phyloP scores from a whole-genome alignment of 2,113 vertebrate species.

The Patagioenas fasciata region DNA sequence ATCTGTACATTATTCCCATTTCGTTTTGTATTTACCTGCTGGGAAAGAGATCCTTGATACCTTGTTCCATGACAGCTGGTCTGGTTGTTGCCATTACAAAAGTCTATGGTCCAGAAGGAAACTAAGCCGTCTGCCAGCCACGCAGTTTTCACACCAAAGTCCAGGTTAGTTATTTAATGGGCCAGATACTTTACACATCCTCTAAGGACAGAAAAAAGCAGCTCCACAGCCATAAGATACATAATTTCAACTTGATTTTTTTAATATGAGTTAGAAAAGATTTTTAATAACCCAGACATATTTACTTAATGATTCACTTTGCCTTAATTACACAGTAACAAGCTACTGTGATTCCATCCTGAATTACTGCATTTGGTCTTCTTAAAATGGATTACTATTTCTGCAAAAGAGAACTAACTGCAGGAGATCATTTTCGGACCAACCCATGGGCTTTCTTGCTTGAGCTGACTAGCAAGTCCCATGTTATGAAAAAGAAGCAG shows the following conservation, averaged over 20 bases:
- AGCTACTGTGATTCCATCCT: neutral
- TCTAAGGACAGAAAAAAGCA: neutral
- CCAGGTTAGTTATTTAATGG: neutral
- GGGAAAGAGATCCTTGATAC: neutral
- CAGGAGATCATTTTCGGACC: neutral
- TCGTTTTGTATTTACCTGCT: neutral
- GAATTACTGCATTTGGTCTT: neutral
- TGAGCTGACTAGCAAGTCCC: neutral
- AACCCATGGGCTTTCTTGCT: neutral
- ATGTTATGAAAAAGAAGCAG: slow-evolving; percentile 48
- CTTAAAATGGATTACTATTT: neutral
- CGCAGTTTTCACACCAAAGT: neutral
- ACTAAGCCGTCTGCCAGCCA: neutral
- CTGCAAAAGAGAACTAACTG: neutral
- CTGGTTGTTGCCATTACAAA: neutral
- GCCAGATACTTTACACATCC: neutral
- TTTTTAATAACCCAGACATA: neutral
- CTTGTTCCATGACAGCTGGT: neutral
- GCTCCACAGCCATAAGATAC: neutral
- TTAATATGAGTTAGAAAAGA: neutral
- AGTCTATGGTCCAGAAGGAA: neutral
- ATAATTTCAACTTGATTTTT: neutral
- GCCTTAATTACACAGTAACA: slow-evolving; percentile 2
- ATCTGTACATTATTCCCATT: neutral
- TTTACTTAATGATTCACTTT: neutral